These are phyloP conservation scores for Lithobates sylvaticus DNA, from an alignment of 2,797 vertebrate species.

Conservation along the genomic window DNA sequence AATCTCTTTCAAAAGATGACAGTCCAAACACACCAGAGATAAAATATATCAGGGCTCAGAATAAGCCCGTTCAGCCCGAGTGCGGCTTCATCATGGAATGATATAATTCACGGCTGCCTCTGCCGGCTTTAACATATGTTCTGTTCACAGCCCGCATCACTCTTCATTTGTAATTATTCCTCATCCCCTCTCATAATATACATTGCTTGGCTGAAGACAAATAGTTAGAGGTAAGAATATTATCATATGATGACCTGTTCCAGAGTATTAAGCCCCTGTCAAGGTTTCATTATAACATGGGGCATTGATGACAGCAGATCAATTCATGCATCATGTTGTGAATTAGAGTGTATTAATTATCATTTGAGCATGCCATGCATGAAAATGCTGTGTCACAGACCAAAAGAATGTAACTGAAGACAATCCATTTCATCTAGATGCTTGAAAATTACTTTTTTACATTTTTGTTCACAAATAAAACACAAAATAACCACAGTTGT, in stretches of 20 bases:
- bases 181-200: slow-evolving; percentile 81
- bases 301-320: slow-evolving; percentile 82
- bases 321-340: slow-evolving; percentile 81
- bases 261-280: slow-evolving; percentile 85
- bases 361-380: slow-evolving; percentile 80
- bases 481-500: neutral
- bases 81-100: slow-evolving; percentile 83
- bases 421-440: slow-evolving; percentile 82
- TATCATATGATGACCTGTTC: slow-evolving; percentile 84
- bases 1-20: slow-evolving; percentile 87
- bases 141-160: slow-evolving; percentile 89
- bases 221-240: slow-evolving; percentile 82
- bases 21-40: slow-evolving; percentile 89
- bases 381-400: slow-evolving; percentile 78
- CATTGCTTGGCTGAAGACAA: slow-evolving; percentile 85
- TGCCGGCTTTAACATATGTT: slow-evolving; percentile 92
- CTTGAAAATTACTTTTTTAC: slow-evolving; percentile 71
- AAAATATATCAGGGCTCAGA: slow-evolving; percentile 96
- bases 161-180: slow-evolving; percentile 95
- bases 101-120: slow-evolving; percentile 86
- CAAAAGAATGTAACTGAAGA: slow-evolving; percentile 81
- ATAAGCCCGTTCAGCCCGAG: slow-evolving; percentile 92
- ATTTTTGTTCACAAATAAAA: neutral
- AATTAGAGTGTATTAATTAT: slow-evolving; percentile 86
- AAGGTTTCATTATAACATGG: slow-evolving; percentile 82